Base-by-base conservation (phyloP, 2,113 vertebrate genomes). In the Chelonoidis abingdonii region DNA sequence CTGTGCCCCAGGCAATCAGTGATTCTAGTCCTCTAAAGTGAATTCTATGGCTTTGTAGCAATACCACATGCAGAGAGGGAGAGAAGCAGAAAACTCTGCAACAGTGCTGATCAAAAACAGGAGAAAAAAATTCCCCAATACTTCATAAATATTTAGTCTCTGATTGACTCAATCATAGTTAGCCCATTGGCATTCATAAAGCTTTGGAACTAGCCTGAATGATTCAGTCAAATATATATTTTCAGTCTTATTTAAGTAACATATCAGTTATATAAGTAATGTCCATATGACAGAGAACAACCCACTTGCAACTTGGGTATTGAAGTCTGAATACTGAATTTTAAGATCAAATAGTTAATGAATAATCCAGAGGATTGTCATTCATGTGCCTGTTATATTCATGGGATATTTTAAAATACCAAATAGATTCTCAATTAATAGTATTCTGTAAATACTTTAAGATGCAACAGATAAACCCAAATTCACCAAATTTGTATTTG, bases 121-220 rank as follows among this genome's bases (percentile, higher is more conserved):
- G 57, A 87, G 80, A 87, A 92, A 94, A 90, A 59, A 52, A 83
- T 83, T 83, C 22, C 3, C 52, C 88, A 90, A 86, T 88, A 83
- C 83, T 91, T 87, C 49, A 86, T 88, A 69, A 86, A 88, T 93
- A 69, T 72, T 90, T 84, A 78, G 24, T 84, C 54, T 93, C 59
- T 54, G 44, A 44, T 50, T 86, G 86, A 83, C 41, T 76, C 50
- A 80, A 69, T 31, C 83, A 57, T 53, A 19, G 83, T 21, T 80
- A 65, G 94, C 41, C 47, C 86, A 95, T 11, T 83, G 89, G 29
- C 2, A 10, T 56, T 53, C 3, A 22, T 57, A 29, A 89, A 79
- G 52, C 76, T 87, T 83, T 89, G 86, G 65, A 83, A 49, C 76
- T 89, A 49, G 62, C n/a, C 91, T 88, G 59, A 88, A 84, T 54